phyloP scores from a whole-genome alignment of 1,140 invertebrate species.

The Eumeta japonica region DNA sequence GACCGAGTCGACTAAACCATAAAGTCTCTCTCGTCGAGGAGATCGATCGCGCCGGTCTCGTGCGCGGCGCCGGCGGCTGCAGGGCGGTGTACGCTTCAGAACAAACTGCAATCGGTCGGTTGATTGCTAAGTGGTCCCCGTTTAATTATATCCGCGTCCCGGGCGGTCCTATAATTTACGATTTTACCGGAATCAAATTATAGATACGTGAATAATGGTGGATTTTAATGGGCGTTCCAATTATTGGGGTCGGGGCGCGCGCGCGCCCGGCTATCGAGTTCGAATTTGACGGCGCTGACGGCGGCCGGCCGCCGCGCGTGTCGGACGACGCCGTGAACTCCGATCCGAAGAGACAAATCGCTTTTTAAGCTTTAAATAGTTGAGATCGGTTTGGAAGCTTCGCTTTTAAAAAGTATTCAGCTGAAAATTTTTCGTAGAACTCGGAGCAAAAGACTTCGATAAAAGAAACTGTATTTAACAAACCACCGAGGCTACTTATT shows the following conservation, averaged over 20 bases:
- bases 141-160: slow-evolving; percentile 1
- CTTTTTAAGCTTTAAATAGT: no score
- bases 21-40: no score
- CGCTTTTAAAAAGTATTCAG: no score
- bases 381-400: no score
- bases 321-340: background rate
- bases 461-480: no score
- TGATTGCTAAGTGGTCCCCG: slow-evolving; percentile 7
- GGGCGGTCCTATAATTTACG: slow-evolving; percentile 2
- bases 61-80: no score
- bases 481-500: no score
- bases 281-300: background rate
- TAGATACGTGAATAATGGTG: slow-evolving; percentile 2
- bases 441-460: no score
- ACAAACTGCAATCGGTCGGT: background rate
- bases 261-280: background rate
- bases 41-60: no score
- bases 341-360: no score
- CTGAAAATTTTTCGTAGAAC: no score
- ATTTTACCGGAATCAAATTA: background rate
- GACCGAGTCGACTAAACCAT: background rate
- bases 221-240: background rate
- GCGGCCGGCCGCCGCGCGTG: background rate
- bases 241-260: background rate
- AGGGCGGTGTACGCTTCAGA: background rate